These are phyloP conservation scores for Enteromius treurensis DNA, from an alignment of 2,797 vertebrate species.

Conservation along the genomic window DNA sequence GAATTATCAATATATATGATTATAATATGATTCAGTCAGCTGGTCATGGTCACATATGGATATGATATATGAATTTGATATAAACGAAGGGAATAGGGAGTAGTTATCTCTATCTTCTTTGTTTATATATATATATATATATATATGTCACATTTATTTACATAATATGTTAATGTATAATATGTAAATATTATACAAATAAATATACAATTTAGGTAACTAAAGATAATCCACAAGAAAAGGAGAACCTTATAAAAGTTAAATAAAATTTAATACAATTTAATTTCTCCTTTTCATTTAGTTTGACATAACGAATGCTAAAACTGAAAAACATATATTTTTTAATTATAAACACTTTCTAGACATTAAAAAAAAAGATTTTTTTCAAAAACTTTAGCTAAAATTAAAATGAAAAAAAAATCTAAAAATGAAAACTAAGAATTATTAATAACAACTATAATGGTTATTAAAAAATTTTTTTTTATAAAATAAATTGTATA, in stretches of 20 bases:
- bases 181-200: too few species aligned
- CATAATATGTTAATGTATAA: too few species aligned
- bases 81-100: neutral
- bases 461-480: neutral
- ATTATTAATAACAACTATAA: neutral
- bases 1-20: too few species aligned
- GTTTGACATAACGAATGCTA: neutral
- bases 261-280: neutral
- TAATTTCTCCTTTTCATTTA: neutral
- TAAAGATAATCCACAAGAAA: neutral
- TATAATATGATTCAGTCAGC: neutral
- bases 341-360: neutral
- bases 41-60: neutral
- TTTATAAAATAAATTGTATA: neutral
- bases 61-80: neutral
- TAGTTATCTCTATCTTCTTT: neutral
- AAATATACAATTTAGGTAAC: neutral
- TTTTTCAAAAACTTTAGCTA: neutral
- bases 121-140: neutral
- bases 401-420: neutral
- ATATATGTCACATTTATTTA: too few species aligned
- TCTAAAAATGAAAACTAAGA: neutral
- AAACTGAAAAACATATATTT: neutral
- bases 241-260: neutral
- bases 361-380: neutral